Evolutionary conservation across 2,888 invertebrate genomes (phyloP).

Genomic region (Carabus problematicus): DNA sequence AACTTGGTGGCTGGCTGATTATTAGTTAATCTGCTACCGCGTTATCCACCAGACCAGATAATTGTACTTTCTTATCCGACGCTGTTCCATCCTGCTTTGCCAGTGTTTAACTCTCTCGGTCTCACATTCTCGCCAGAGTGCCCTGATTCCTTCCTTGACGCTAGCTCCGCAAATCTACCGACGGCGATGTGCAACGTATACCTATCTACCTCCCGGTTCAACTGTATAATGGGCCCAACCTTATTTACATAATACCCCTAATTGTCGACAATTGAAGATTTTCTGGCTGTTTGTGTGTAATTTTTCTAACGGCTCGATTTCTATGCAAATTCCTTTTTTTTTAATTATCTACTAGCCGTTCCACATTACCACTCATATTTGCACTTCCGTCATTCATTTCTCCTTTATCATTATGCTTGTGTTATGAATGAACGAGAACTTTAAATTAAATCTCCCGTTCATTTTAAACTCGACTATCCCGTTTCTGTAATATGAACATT

Average conservation of each 20-base stretch:
- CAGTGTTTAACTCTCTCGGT: constrained; percentile 24
- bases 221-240: constrained; percentile 20
- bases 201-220: constrained; percentile 36
- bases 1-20: constrained; percentile 37
- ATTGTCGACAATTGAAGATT: constrained; percentile 40
- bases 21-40: constrained; percentile 40
- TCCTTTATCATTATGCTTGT: constrained; percentile 25
- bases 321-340: constrained; percentile 33
- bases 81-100: constrained; percentile 18
- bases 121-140: too few relatives aligned
- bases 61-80: constrained; percentile 44
- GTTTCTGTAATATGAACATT: too few relatives aligned
- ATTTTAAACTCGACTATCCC: too few relatives aligned
- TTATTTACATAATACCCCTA: constrained; percentile 41
- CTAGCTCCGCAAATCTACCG: background rate
- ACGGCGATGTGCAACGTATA: constrained; percentile 34
- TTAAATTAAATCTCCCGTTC: constrained; percentile 1
- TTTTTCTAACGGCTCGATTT: constrained; percentile 38
- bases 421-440: constrained; percentile 35
- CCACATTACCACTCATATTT: constrained; percentile 19
- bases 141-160: too few relatives aligned
- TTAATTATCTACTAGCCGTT: constrained; percentile 16
- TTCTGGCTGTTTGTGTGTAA: constrained; percentile 32
- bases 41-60: constrained; percentile 44
- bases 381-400: constrained; percentile 9